Percentiles rank a stretch among this genome's conserved stretches.
Evolutionary conservation across 2,113 vertebrate genomes (phyloP).

Genomic region (Tetrao urogallus): DNA sequence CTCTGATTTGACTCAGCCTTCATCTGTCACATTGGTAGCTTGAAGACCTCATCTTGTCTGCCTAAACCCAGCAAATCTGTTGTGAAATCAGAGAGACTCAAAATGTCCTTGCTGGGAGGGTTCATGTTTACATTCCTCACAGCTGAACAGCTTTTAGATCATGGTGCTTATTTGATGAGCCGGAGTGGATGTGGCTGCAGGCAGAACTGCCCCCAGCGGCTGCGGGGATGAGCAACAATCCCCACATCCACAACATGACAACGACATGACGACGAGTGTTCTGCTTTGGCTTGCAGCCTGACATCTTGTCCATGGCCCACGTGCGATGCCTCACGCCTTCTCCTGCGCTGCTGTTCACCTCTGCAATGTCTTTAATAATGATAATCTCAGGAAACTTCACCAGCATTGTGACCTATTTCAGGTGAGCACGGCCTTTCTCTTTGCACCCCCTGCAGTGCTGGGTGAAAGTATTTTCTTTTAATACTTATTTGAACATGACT

Average conservation of each 20-base stretch:
- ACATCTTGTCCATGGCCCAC: conserved; percentile 88
- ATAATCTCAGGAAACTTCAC: conserved; percentile 85
- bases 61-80: not conserved
- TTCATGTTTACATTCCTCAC: not conserved
- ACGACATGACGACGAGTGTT: not conserved
- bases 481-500: not conserved
- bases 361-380: conserved; percentile 82
- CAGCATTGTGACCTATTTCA: conserved; percentile 86
- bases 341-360: conserved; percentile 88
- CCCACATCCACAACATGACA: not conserved
- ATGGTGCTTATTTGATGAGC: not conserved
- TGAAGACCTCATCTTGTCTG: not conserved
- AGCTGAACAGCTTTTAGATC: not conserved
- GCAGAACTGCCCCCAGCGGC: not conserved
- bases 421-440: conserved; percentile 62
- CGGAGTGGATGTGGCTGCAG: not conserved
- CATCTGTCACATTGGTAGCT: not conserved
- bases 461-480: not conserved
- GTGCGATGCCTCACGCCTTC: conserved; percentile 82
- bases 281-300: conserved; percentile 78
- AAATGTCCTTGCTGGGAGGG: not conserved
- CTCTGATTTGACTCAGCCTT: not conserved
- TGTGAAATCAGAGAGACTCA: not conserved
- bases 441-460: not conserved
- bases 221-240: not conserved